Conservation (phyloP, 2,888 invertebrate species). For the Nomada flava region DNA sequence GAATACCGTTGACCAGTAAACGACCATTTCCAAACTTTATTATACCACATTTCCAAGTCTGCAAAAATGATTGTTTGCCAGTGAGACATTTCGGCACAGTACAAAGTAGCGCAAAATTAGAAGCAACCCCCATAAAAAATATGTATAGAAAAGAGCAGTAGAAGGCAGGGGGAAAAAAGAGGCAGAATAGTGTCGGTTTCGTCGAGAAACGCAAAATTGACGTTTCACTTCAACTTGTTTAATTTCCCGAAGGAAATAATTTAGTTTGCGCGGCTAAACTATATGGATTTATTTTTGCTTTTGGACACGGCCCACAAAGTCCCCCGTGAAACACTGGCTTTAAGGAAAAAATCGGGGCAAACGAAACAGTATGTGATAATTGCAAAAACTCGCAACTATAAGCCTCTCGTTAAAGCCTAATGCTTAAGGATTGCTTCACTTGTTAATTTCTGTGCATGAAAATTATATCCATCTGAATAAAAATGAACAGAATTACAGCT, state of each 20-base stretch:
- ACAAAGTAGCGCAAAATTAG: not conserved
- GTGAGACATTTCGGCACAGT: not conserved
- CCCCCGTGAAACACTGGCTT: not conserved
- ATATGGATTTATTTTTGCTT: constrained; percentile 25
- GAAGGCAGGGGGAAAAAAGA: not conserved
- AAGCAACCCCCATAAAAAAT: too few species aligned
- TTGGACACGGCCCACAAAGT: constrained; percentile 18
- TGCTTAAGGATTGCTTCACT: too few species aligned
- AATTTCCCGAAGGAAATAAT: constrained; percentile 41
- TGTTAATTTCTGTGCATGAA: too few species aligned
- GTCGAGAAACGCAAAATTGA: constrained; percentile 6
- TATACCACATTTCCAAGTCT: too few species aligned
- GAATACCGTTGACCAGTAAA: too few species aligned
- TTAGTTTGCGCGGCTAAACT: constrained; percentile 21
- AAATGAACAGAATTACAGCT: too few species aligned
- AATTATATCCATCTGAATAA: too few species aligned
- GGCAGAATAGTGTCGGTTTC: not conserved
- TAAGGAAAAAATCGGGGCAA: not conserved
- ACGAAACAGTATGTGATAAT: not conserved
- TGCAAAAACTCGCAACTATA: too few species aligned
- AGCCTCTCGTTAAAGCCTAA: too few species aligned
- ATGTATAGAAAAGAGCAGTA: not conserved
- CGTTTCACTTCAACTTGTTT: constrained; percentile 14
- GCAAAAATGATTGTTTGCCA: too few species aligned
- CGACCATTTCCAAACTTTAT: too few species aligned